phyloP scores from a whole-genome alignment of 1,140 invertebrate genomes.

The Arctopsyche grandis region DNA sequence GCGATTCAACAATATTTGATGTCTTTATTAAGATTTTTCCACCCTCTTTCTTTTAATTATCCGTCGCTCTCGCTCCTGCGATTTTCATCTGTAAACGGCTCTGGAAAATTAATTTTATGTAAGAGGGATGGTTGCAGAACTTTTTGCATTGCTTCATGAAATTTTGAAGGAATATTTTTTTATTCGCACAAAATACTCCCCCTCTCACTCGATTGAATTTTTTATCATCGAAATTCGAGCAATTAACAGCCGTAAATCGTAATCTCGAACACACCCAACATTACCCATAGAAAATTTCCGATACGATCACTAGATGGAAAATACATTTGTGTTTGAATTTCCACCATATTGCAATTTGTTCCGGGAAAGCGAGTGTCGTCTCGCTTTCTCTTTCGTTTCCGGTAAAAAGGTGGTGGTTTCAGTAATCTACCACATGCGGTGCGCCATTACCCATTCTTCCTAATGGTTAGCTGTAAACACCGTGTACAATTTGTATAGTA shows the following conservation, averaged over 20 bases:
- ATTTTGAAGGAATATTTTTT: background rate
- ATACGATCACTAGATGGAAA: no score
- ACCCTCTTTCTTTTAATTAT: conserved; percentile 15
- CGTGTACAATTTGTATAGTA: conserved; percentile 8
- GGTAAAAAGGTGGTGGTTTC: no score
- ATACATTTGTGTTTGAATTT: no score
- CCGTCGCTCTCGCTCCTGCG: background rate
- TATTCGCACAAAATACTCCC: background rate
- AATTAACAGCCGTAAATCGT: background rate
- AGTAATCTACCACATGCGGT: conserved; percentile 2
- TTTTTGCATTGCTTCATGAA: conserved; percentile 6
- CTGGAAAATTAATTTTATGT: conserved; percentile 5
- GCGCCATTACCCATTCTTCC: background rate
- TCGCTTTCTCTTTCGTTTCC: background rate
- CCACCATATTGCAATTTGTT: no score
- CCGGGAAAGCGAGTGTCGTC: background rate
- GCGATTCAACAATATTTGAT: background rate
- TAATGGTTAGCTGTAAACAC: background rate
- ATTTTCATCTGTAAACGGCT: background rate
- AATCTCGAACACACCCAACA: no score
- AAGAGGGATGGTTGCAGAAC: background rate
- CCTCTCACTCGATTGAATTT: background rate
- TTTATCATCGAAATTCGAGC: background rate
- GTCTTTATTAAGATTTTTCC: conserved; percentile 18
- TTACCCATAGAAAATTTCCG: no score